Percentiles rank a stretch among this genome's conserved stretches.
These are phyloP conservation scores for Mobula birostris DNA, from an alignment of 2,113 vertebrate species.

Conservation along the genomic window DNA sequence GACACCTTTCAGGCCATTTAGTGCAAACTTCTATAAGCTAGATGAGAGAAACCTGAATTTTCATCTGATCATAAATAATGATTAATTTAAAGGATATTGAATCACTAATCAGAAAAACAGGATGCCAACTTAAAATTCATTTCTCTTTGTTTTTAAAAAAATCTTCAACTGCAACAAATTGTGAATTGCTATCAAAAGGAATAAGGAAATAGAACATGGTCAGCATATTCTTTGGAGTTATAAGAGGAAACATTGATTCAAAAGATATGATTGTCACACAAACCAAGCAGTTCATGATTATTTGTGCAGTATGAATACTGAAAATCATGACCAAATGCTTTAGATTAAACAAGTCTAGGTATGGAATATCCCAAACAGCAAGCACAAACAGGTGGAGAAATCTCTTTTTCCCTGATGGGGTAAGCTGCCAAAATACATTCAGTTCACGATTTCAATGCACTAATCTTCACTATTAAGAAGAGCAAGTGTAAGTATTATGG, in stretches of 20 bases:
- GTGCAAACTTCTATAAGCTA: not conserved
- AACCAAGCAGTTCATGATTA: not conserved
- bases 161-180: not conserved
- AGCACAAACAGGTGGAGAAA: constrained; percentile 13
- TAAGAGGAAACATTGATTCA: not conserved
- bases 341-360: not conserved
- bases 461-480: not conserved
- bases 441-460: not conserved
- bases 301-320: constrained; percentile 23
- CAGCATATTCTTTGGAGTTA: not conserved
- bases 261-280: not conserved
- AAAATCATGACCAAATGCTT: constrained; percentile 19
- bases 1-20: constrained; percentile 1
- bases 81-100: not conserved
- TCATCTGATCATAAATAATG: not conserved
- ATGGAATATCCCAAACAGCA: not conserved
- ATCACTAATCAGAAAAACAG: not conserved
- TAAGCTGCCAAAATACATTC: constrained; percentile 23
- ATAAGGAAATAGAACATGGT: not conserved
- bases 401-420: not conserved
- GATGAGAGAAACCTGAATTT: not conserved
- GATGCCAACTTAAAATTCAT: not conserved
- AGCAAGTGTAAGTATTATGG: not conserved
- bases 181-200: not conserved
- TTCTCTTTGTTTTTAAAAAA: not conserved